A percentile compares a stretch with the other conserved stretches of the same genome.
These are phyloP conservation scores for Mus musculus DNA, from an alignment of 2,113 vertebrate species.

Conservation along the genomic window DNA sequence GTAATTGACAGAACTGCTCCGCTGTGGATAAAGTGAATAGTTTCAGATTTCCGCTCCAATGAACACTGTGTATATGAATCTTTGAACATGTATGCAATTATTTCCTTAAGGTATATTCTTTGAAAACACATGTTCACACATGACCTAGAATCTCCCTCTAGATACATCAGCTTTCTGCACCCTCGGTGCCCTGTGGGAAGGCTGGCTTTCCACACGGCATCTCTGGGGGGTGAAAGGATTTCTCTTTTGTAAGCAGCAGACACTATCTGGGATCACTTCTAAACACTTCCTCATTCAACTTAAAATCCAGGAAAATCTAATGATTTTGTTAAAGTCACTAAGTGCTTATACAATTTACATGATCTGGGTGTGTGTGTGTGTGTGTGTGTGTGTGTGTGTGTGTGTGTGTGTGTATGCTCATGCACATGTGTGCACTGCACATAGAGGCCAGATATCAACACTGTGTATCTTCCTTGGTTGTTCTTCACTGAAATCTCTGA, in stretches of 20 bases:
- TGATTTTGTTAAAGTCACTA: neutral
- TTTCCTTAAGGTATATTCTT: constrained; percentile 43
- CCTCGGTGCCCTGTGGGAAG: neutral
- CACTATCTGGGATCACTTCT: neutral
- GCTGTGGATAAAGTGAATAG: constrained; percentile 48
- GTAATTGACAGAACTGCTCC: constrained; percentile 1
- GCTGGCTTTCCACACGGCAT: neutral
- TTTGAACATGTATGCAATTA: constrained; percentile 7
- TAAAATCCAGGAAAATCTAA: neutral
- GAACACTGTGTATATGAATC: constrained; percentile 35
- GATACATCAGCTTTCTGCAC: neutral
- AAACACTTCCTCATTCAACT: neutral
- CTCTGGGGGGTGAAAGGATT: neutral
- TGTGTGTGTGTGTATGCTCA: neutral
- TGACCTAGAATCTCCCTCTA: neutral
- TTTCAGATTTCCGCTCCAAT: constrained; percentile 30
- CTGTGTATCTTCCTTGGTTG: neutral
- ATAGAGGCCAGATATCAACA: neutral
- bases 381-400: too few relatives aligned
- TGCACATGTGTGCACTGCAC: neutral
- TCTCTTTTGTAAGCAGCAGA: neutral
- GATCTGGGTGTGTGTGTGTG: neutral
- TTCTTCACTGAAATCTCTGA: too few relatives aligned
- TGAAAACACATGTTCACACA: constrained; percentile 8
- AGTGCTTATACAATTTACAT: neutral